Conservation (phyloP, 2,113 vertebrate genomes). For the Mungos mungo region DNA sequence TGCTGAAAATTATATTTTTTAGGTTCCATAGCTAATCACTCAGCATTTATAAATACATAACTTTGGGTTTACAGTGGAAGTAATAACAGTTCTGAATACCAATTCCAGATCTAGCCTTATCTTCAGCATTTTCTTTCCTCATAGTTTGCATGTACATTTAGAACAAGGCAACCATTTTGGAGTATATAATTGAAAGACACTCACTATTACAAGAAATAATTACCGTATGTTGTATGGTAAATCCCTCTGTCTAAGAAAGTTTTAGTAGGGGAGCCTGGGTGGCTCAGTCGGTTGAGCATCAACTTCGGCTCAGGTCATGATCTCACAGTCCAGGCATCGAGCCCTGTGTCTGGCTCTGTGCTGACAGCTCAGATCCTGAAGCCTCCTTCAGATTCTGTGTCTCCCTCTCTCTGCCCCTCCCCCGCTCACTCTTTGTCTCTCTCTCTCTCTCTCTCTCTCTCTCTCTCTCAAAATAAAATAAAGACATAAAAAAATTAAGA, state of each 20-base stretch:
- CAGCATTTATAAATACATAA: constrained; percentile 53
- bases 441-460: too few relatives aligned
- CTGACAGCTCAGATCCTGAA: too few relatives aligned
- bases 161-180: constrained; percentile 29
- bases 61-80: constrained; percentile 65
- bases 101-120: constrained; percentile 55
- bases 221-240: not conserved
- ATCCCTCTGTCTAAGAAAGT: not conserved
- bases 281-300: too few relatives aligned
- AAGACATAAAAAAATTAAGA: not conserved
- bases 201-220: not conserved
- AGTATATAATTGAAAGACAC: not conserved
- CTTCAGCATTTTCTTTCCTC: constrained; percentile 55
- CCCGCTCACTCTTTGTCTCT: too few relatives aligned
- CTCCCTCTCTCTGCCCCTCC: too few relatives aligned
- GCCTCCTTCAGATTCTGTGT: too few relatives aligned
- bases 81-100: not conserved
- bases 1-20: constrained; percentile 24
- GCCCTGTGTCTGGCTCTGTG: too few relatives aligned
- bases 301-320: too few relatives aligned
- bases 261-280: not conserved
- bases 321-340: too few relatives aligned
- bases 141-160: constrained; percentile 1
- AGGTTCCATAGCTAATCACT: constrained; percentile 69
- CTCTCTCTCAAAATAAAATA: too few relatives aligned